These are phyloP conservation scores for Brachionus sp. DNA, from an alignment of 1,140 invertebrate species.

Conservation along the genomic window DNA sequence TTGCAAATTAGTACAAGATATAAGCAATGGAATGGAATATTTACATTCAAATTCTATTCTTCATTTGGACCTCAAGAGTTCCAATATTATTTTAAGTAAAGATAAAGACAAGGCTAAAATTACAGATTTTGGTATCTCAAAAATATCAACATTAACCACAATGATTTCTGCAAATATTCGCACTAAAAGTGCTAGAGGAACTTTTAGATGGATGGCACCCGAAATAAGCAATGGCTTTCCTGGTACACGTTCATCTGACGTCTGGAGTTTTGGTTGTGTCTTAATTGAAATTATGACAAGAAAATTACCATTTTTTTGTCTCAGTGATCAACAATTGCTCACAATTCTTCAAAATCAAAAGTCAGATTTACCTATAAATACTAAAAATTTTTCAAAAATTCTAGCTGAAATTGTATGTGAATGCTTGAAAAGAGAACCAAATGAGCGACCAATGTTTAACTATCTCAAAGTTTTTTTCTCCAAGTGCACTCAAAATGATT, in stretches of 20 bases:
- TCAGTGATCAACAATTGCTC: not conserved
- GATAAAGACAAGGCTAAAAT: not conserved
- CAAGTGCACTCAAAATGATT: conserved; percentile 8
- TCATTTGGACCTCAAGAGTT: conserved; percentile 14
- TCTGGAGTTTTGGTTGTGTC: conserved; percentile 28
- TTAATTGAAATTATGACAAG: not conserved
- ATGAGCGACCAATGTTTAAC: not conserved
- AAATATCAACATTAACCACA: not conserved
- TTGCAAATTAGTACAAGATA: not conserved
- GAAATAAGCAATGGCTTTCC: not conserved
- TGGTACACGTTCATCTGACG: not conserved
- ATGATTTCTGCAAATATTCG: not conserved
- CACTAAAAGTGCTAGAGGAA: not conserved
- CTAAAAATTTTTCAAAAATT: not conserved
- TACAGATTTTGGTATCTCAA: not conserved
- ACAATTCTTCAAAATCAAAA: conserved; percentile 5
- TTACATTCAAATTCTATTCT: not conserved
- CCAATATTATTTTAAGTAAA: not conserved
- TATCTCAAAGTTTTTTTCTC: not conserved
- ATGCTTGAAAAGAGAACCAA: not conserved
- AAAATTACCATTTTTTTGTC: not conserved
- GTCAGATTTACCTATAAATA: not conserved
- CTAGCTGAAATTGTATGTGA: not conserved
- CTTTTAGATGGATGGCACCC: conserved; percentile 32
- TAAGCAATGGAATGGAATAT: not conserved